phyloP scores from a whole-genome alignment of 2,797 vertebrate genomes.

The Cynodonichthys magdalenae region DNA sequence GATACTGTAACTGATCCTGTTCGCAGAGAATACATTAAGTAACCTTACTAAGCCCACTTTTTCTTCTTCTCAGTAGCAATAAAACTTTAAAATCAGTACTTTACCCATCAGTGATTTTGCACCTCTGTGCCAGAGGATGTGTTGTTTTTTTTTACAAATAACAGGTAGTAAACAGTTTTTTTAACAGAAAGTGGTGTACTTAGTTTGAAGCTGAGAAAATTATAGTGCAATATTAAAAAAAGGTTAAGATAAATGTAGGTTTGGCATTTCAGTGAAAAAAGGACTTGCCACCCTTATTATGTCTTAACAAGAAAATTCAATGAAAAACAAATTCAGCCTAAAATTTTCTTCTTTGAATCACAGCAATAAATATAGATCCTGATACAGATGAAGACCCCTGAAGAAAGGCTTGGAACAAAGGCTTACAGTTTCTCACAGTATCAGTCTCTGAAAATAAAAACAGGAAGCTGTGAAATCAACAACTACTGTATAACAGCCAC shows the following conservation, averaged over 20 bases:
- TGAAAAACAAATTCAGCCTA: background rate
- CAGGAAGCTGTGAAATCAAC: slow-evolving; percentile 51
- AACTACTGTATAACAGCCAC: slow-evolving; percentile 40
- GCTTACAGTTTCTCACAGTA: slow-evolving; percentile 50
- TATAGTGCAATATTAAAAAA: background rate
- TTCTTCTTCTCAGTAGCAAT: background rate
- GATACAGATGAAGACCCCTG: background rate
- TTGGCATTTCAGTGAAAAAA: background rate
- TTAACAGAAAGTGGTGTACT: slow-evolving; percentile 1
- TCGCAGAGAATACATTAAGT: slow-evolving; percentile 29
- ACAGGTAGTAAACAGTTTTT: slow-evolving; percentile 7
- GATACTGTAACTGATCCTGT: slow-evolving; percentile 34
- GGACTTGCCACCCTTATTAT: background rate
- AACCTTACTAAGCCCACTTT: background rate
- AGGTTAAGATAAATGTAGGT: too few relatives aligned
- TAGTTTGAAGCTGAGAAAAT: slow-evolving; percentile 6
- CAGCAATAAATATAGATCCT: background rate
- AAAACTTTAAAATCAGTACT: slow-evolving; percentile 1
- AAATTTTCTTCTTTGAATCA: background rate
- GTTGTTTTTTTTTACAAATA: slow-evolving; percentile 5
- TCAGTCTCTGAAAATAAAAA: slow-evolving; percentile 42
- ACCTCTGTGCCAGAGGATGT: background rate
- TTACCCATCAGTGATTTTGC: background rate
- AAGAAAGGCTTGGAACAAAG: slow-evolving; percentile 15
- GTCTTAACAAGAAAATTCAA: background rate